Base-by-base conservation (phyloP, 2,888 invertebrate species). In the Teleiodes luculella region DNA sequence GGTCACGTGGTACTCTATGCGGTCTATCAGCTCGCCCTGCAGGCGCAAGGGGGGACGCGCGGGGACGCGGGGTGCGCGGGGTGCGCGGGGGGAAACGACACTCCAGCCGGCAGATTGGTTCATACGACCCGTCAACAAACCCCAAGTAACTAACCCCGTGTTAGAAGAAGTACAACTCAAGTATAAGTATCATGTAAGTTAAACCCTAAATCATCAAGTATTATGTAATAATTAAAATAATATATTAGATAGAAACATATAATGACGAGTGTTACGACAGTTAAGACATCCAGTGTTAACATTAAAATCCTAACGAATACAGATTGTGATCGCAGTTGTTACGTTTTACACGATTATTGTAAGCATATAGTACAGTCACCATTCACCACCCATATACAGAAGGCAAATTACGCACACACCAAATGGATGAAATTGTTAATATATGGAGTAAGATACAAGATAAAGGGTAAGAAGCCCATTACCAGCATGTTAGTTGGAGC, bases 1-100 rank as follows among this genome's bases (percentile, higher is more conserved):
- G 73, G 94, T 93, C 67, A 98, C 97, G 90, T 97, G 96, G 91
- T 95, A 95, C 91, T 98, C 97, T 90, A 98, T 96, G 85, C 96
- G 93, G 91, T 97, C 97, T 80, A 97, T 93, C 92, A 97, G 94
- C 91, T 97, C 97, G 79, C 97, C 98, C 97, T 98, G 91, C 78
- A 77, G 72, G 78, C 74, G 77, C 84, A 85, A 84, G 78, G 20
- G 80, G 72, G 65, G 66, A 66, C 67, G 66, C 74, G 76, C 82
- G 41, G 41, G 80, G n/a, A n/a, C 78, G 72, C 72, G 83, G 82
- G n/a, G n/a, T n/a, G n/a, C 24, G 24, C 3, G 24, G 24, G 24
- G 24, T 6, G 24, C 24, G 24, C 3, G 24, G 24, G 78, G 79
- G 83, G 78, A 6, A 71, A 65, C 65, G 78, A 80, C 79, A 75